Percentiles rank a stretch among this genome's conserved stretches.
These are phyloP conservation scores for Platysternon megacephalum DNA, from an alignment of 2,113 vertebrate genomes.

Conservation along the genomic window DNA sequence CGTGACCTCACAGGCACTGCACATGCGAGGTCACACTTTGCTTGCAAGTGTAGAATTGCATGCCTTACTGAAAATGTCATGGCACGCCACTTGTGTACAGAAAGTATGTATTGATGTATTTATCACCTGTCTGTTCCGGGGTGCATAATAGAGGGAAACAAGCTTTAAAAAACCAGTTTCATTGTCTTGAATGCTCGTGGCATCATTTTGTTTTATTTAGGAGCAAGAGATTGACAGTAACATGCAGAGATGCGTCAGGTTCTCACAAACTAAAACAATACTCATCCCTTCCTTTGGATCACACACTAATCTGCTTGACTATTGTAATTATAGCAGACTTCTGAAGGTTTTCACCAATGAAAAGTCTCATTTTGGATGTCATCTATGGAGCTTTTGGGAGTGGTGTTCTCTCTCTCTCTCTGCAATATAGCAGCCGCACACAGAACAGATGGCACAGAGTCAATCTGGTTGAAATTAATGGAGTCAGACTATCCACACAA, in stretches of 20 bases:
- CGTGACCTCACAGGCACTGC: neutral
- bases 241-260: neutral
- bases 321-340: slow-evolving; percentile 64
- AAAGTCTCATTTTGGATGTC: slow-evolving; percentile 66
- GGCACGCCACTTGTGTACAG: neutral
- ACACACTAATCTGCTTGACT: slow-evolving; percentile 49
- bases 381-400: slow-evolving; percentile 53
- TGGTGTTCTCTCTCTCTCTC: slow-evolving; percentile 40
- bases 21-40: neutral
- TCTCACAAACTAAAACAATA: neutral
- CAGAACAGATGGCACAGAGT: slow-evolving; percentile 80
- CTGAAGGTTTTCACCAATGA: slow-evolving; percentile 68
- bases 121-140: neutral
- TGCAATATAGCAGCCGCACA: slow-evolving; percentile 49
- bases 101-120: neutral
- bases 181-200: neutral
- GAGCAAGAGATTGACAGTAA: neutral
- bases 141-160: neutral
- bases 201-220: neutral
- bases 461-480: slow-evolving; percentile 83
- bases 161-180: neutral
- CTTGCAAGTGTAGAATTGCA: neutral
- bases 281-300: slow-evolving; percentile 31
- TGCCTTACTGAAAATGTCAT: neutral
- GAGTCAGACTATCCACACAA: slow-evolving; percentile 80